phyloP scores from a whole-genome alignment of 1,140 invertebrate genomes.

The Mycetomoellerius zeteki region DNA sequence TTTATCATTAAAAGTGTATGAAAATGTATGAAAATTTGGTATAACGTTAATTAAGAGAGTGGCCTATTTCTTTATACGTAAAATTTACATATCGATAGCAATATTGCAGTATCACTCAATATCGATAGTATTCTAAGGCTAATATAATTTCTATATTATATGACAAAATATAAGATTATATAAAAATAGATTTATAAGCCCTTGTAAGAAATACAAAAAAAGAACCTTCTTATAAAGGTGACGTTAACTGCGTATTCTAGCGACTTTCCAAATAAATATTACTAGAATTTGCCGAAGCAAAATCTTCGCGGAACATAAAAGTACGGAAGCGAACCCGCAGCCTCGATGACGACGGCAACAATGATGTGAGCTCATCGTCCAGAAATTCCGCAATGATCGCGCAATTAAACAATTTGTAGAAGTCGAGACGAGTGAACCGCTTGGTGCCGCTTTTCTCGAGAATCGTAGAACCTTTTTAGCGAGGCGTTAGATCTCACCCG shows the following conservation, averaged over 20 bases:
- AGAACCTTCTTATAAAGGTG: neutral
- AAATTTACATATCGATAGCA: no score
- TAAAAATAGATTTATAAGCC: neutral
- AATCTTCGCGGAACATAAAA: slow-evolving; percentile 44
- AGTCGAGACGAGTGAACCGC: slow-evolving; percentile 44
- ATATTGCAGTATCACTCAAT: no score
- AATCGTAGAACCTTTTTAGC: slow-evolving; percentile 68
- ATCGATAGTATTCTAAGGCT: no score
- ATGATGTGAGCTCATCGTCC: slow-evolving; percentile 73
- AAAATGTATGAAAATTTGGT: no score
- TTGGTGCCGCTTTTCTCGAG: slow-evolving; percentile 69
- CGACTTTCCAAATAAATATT: slow-evolving; percentile 37
- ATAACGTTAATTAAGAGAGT: no score
- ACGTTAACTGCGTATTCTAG: neutral
- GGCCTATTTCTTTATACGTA: no score
- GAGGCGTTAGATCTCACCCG: slow-evolving; percentile 37
- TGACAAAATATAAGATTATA: neutral
- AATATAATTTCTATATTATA: slow-evolving; percentile 1
- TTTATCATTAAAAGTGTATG: no score
- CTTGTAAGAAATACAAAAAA: neutral
- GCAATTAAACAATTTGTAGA: slow-evolving; percentile 80
- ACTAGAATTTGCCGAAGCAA: slow-evolving; percentile 17
- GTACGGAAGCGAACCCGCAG: slow-evolving; percentile 52
- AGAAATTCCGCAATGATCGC: slow-evolving; percentile 70
- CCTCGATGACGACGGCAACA: slow-evolving; percentile 51